Conservation (phyloP, 2,888 invertebrate species). For the Agrotis exclamationis region DNA sequence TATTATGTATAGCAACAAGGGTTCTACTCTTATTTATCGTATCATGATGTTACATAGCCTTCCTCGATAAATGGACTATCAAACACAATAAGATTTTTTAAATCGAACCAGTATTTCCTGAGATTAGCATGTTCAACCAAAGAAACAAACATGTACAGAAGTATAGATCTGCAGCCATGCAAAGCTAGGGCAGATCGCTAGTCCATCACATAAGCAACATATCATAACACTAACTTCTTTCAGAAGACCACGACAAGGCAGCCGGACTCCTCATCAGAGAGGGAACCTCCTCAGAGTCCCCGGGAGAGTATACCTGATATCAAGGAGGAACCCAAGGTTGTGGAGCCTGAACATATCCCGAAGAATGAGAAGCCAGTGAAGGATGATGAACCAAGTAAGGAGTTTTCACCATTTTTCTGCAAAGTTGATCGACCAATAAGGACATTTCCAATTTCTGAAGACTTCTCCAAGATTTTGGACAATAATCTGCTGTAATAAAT, state of each 20-base stretch:
- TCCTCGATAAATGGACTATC: too few species aligned
- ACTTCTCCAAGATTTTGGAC: neutral
- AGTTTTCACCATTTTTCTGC: neutral
- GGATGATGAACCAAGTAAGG: conserved; percentile 79
- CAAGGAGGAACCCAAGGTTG: conserved; percentile 80
- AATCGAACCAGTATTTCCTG: too few species aligned
- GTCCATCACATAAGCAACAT: neutral
- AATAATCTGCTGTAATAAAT: neutral
- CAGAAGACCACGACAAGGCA: conserved; percentile 87
- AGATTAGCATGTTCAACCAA: too few species aligned
- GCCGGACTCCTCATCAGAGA: conserved; percentile 86
- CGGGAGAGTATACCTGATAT: conserved; percentile 80
- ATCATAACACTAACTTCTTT: conserved; percentile 54
- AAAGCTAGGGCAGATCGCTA: too few species aligned
- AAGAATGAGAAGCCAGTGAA: conserved; percentile 84
- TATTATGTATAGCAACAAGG: too few species aligned
- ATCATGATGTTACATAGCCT: too few species aligned
- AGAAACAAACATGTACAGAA: too few species aligned
- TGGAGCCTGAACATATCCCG: conserved; percentile 75
- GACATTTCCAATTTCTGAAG: neutral
- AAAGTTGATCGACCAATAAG: too few species aligned
- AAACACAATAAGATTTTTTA: too few species aligned
- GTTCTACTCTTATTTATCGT: too few species aligned
- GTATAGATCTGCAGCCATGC: too few species aligned
- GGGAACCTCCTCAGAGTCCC: conserved; percentile 78